These are phyloP conservation scores for Haemorhous mexicanus DNA, from an alignment of 2,113 vertebrate species.

Conservation along the genomic window DNA sequence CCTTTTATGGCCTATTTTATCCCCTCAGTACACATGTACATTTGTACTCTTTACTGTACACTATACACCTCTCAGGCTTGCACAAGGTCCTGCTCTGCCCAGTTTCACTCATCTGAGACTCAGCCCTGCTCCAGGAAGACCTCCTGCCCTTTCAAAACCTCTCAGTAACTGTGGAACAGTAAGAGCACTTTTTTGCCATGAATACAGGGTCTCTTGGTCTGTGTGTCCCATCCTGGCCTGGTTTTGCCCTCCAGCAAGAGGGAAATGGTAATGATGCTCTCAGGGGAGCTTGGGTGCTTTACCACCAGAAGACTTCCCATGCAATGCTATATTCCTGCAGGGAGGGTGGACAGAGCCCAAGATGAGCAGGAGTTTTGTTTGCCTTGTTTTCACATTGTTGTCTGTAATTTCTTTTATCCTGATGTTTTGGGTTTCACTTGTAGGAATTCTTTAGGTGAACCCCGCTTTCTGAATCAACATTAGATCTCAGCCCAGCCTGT, in stretches of 20 bases:
- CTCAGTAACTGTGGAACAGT: background rate
- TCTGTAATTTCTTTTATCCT: background rate
- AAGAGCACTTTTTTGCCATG: background rate
- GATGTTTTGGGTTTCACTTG: background rate
- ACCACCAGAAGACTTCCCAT: background rate
- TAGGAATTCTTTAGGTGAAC: background rate
- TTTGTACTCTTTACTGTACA: background rate
- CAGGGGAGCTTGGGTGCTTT: accelerated
- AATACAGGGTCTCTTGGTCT: background rate
- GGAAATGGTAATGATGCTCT: background rate
- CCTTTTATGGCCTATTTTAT: background rate
- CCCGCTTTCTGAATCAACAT: background rate
- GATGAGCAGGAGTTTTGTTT: background rate
- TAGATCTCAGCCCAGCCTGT: background rate
- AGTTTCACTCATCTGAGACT: background rate
- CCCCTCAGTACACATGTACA: background rate
- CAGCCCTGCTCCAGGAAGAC: background rate
- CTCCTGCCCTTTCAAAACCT: background rate
- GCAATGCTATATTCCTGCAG: accelerated
- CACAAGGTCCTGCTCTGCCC: background rate
- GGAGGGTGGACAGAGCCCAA: background rate
- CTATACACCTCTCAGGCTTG: background rate
- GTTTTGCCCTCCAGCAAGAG: background rate
- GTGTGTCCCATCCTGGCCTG: background rate
- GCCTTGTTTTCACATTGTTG: background rate